Conservation (phyloP, 2,888 invertebrate genomes). For the Patella depressa region DNA sequence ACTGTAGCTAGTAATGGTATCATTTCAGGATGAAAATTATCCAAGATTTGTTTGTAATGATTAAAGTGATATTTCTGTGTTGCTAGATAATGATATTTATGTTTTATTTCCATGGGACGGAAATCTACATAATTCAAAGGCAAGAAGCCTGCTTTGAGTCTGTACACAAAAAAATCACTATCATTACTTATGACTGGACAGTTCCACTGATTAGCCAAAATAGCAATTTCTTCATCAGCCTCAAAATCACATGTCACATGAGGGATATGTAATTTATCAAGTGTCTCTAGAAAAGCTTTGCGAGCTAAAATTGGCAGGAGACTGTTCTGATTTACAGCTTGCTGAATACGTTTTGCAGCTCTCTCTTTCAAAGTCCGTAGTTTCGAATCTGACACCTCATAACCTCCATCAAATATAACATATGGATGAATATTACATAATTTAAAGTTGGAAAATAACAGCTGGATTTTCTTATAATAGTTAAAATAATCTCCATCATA, state of each 20-base stretch:
- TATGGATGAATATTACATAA: slow-evolving; percentile 60
- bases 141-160: slow-evolving; percentile 81
- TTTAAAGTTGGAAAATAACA: slow-evolving; percentile 22
- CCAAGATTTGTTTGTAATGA: slow-evolving; percentile 79
- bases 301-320: slow-evolving; percentile 84
- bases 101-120: slow-evolving; percentile 25
- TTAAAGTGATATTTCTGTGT: slow-evolving; percentile 80
- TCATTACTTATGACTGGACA: slow-evolving; percentile 93
- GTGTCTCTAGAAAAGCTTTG: slow-evolving; percentile 82
- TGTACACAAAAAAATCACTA: slow-evolving; percentile 93
- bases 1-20: slow-evolving; percentile 86
- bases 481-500: slow-evolving; percentile 70
- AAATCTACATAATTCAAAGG: slow-evolving; percentile 75
- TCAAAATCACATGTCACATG: slow-evolving; percentile 86
- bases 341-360: slow-evolving; percentile 53
- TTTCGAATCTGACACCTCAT: slow-evolving; percentile 65
- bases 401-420: slow-evolving; percentile 70
- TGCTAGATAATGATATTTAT: slow-evolving; percentile 43
- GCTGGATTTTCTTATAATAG: slow-evolving; percentile 29
- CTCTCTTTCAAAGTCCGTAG: slow-evolving; percentile 58
- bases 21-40: slow-evolving; percentile 78
- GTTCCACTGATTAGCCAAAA: slow-evolving; percentile 81
- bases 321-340: slow-evolving; percentile 65
- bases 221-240: slow-evolving; percentile 90
- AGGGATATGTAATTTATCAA: slow-evolving; percentile 78